Evolutionary conservation across 2,797 vertebrate species (phyloP).

Genomic region (Sebastolobus alascanus): DNA sequence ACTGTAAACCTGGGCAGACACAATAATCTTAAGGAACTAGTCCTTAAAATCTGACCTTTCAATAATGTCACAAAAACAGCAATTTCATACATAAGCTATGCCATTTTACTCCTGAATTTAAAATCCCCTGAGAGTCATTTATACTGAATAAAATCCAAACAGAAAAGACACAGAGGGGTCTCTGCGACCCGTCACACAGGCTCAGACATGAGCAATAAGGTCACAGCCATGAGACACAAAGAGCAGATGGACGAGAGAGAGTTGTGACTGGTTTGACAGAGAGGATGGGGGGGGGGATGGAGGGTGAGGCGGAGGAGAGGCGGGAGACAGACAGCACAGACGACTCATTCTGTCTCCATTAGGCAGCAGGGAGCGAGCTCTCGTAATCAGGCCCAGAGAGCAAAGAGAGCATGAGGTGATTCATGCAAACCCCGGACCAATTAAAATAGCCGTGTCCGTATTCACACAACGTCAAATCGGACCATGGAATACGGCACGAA

Average conservation of each 20-base stretch:
- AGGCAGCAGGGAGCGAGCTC: conserved; percentile 53
- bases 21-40: not conserved
- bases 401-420: conserved; percentile 61
- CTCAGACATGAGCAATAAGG: conserved; percentile 46
- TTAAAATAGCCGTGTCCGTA: conserved; percentile 57
- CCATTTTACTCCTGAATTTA: not conserved
- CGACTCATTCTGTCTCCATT: conserved; percentile 69
- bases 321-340: conserved; percentile 54
- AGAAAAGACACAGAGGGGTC: not conserved
- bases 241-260: conserved; percentile 53
- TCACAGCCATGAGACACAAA: conserved; percentile 46
- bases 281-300: conserved; percentile 16
- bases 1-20: not conserved
- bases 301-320: conserved; percentile 33
- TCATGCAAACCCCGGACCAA: conserved; percentile 63
- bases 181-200: not conserved
- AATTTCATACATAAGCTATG: not conserved
- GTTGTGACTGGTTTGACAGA: conserved; percentile 45
- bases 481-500: conserved; percentile 15
- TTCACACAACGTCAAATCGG: conserved; percentile 26
- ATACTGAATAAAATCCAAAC: not conserved
- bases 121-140: not conserved
- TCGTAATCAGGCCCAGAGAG: conserved; percentile 67
- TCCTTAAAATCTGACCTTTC: conserved; percentile 24
- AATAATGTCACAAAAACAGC: conserved; percentile 7